These are phyloP conservation scores for Callosobruchus maculatus DNA, from an alignment of 2,888 invertebrate species.

Conservation along the genomic window DNA sequence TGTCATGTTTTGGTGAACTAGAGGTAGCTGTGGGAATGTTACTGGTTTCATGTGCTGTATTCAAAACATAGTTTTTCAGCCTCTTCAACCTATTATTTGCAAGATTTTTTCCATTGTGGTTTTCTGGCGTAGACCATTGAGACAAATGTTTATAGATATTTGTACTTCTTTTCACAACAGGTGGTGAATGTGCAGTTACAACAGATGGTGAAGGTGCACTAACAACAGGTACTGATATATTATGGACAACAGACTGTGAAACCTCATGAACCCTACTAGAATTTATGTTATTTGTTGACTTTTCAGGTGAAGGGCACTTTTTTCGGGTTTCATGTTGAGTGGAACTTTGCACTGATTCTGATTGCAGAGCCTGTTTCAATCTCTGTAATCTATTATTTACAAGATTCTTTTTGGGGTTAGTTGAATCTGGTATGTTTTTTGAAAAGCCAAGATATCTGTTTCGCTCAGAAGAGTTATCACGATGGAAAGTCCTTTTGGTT, in stretches of 20 bases:
- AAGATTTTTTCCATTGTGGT: conserved; percentile 12
- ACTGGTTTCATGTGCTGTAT: neutral
- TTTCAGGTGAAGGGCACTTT: neutral
- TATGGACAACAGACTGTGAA: no score
- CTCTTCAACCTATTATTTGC: conserved; percentile 24
- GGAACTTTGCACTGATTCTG: conserved; percentile 4
- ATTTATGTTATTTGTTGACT: neutral
- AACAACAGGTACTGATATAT: no score
- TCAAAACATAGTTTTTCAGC: conserved; percentile 12
- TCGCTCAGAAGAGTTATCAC: neutral
- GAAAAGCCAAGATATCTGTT: neutral
- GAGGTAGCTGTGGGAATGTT: neutral
- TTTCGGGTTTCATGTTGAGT: neutral
- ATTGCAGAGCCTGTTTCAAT: conserved; percentile 8
- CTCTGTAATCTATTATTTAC: conserved; percentile 18
- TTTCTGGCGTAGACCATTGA: conserved; percentile 5
- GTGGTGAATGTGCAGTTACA: no score
- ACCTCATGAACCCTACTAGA: neutral
- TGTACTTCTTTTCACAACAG: neutral
- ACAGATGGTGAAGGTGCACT: no score
- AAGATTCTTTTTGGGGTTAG: conserved; percentile 11
- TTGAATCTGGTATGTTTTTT: neutral
- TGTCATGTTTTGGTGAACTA: neutral
- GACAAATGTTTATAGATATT: conserved; percentile 7
- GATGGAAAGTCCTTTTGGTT: neutral